Percentiles rank a stretch among this genome's conserved stretches.
These are phyloP conservation scores for Trachelus tabidus DNA, from an alignment of 2,888 invertebrate species.

Conservation along the genomic window DNA sequence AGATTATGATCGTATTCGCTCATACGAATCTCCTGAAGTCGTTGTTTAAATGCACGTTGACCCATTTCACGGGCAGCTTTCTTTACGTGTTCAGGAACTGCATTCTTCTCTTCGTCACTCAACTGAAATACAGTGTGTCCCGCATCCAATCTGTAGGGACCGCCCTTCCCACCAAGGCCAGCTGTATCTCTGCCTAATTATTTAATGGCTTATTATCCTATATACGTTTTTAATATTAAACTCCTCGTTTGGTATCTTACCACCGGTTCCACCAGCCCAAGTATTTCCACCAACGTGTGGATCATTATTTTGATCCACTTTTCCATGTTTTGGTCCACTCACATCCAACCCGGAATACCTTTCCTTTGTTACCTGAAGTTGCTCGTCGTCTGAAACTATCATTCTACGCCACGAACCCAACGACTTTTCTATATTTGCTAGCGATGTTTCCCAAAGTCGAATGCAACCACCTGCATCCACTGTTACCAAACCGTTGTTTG, in stretches of 20 bases:
- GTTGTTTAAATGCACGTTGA: conserved; percentile 85
- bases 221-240: conserved; percentile 19
- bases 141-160: conserved; percentile 93
- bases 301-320: conserved; percentile 87
- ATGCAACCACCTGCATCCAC: conserved; percentile 71
- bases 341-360: conserved; percentile 75
- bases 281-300: conserved; percentile 97
- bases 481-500: conserved; percentile 68
- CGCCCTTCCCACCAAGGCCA: conserved; percentile 95
- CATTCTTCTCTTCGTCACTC: conserved; percentile 89
- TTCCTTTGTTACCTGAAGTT: conserved; percentile 81
- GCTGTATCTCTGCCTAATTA: conserved; percentile 82
- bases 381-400: conserved; percentile 65
- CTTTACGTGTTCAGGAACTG: conserved; percentile 89
- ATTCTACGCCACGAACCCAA: conserved; percentile 67
- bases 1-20: conserved; percentile 91
- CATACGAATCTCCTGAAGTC: conserved; percentile 93
- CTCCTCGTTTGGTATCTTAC: conserved; percentile 53
- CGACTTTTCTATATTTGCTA: conserved; percentile 62
- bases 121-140: conserved; percentile 94
- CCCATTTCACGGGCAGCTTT: conserved; percentile 95
- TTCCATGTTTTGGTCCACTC: conserved; percentile 90
- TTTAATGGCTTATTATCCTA: neutral
- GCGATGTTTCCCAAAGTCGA: conserved; percentile 69
- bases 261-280: conserved; percentile 96